Base-by-base conservation (phyloP, 2,113 vertebrate species). In the Cricetomys ansorgei region DNA sequence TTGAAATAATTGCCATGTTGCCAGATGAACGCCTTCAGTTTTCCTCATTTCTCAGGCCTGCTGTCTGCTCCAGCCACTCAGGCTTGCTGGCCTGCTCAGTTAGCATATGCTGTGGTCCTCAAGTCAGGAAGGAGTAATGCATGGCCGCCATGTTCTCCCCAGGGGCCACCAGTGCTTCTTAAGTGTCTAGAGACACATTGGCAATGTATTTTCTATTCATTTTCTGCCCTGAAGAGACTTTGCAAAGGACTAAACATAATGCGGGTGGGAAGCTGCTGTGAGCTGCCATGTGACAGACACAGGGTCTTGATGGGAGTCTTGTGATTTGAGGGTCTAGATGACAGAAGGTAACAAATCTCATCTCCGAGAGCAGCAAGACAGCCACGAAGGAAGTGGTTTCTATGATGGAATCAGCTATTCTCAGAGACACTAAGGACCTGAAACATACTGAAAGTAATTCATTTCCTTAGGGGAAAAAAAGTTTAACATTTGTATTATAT, bases 1-100 rank as follows among this genome's bases (percentile, higher is more conserved):
- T 91, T 96, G 89, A 94, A 97, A 98, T 96, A 92, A 85, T 90
- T 97, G 94, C 77, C 70, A 72, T 62, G 62, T 37, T 97, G 91
- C 96, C 89, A 95, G 86, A 40, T 0, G 1, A 83, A 95, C 37
- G 86, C 73, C 93, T 97, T 93, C 59, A 23, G 62, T 91, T 96
- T 92, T 91, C 90, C 34, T 73, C 62, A 85, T 67, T 91, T 89
- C 94, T 95, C 55, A 57, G 19, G 29, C 50, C 65, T 27, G n/a
- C 48, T 59, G 11, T 55, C 31, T 15, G 73, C 29, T 64, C 37
- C 57, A 27, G 5, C 50, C 64, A 91, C 43, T 2, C 25, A n/a
- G 50, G 59, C 91, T 80, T 55, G n/a, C 93, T 59, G 25, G 53
- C 65, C 29, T 50, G 16, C 45, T 90, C 50, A 59, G 81, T 64